Evolutionary conservation across 92 coral and sea anemone genomes (phyloP).

Genomic region (Palythoa caribaeorum): DNA sequence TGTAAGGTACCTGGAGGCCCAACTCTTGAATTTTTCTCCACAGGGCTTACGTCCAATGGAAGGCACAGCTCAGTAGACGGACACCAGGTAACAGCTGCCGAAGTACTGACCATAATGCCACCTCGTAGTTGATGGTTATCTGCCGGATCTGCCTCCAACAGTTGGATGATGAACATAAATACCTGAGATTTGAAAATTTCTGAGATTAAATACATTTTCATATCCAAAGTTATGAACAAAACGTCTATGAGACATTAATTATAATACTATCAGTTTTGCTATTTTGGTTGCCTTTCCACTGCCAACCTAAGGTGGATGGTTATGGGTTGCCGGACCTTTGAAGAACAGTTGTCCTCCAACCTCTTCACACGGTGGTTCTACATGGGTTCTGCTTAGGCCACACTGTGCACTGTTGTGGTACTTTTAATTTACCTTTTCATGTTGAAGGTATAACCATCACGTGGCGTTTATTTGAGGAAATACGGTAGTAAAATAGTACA

Average conservation of each 20-base stretch:
- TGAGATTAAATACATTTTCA: not conserved
- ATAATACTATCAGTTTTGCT: not conserved
- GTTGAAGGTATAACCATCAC: not conserved
- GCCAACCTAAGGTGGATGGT: slow-evolving; percentile 21
- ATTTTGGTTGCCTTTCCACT: slow-evolving; percentile 21
- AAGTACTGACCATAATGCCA: slow-evolving; percentile 3
- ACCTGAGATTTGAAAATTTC: not conserved
- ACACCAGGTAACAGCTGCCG: not conserved
- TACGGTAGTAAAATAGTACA: too few relatives aligned
- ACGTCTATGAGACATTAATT: too few relatives aligned
- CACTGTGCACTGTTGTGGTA: not conserved
- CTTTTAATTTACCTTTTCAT: not conserved
- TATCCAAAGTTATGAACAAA: too few relatives aligned
- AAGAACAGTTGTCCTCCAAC: slow-evolving; percentile 1
- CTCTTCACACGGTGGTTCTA: not conserved
- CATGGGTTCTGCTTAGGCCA: not conserved
- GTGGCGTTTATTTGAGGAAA: not conserved
- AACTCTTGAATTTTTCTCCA: not conserved
- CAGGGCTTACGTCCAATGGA: slow-evolving; percentile 16
- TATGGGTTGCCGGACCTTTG: slow-evolving; percentile 4
- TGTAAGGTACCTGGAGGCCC: too few relatives aligned
- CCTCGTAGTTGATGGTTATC: not conserved
- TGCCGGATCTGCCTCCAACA: slow-evolving; percentile 13
- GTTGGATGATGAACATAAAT: not conserved
- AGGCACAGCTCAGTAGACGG: not conserved